A percentile compares a stretch with the other conserved stretches of the same genome.
Conservation (phyloP, 2,888 invertebrate species). For the Bembecia ichneumoniformis region DNA sequence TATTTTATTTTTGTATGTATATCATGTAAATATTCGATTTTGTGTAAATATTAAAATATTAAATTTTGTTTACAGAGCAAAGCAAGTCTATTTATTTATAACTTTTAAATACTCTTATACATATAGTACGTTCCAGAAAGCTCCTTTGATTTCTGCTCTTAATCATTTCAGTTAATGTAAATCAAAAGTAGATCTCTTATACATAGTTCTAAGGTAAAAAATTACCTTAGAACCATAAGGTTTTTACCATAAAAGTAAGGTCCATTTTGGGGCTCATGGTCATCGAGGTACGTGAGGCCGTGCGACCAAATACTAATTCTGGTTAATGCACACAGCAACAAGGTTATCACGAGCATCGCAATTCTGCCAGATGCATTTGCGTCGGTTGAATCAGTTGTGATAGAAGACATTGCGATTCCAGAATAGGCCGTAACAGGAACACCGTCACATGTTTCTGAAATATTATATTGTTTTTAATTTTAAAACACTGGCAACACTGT, state of each 20-base stretch:
- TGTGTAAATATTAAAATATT: too few species aligned
- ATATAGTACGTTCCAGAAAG: too few species aligned
- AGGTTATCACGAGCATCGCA: conserved; percentile 32
- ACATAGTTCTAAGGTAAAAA: too few species aligned
- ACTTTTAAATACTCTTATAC: too few species aligned
- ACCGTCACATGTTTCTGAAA: conserved; percentile 40
- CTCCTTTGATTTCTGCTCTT: neutral
- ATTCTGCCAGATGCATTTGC: conserved; percentile 18
- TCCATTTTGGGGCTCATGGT: conserved; percentile 52
- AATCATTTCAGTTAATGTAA: neutral
- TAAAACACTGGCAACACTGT: too few species aligned
- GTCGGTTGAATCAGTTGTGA: neutral
- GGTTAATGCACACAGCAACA: conserved; percentile 32
- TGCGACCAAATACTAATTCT: conserved; percentile 55
- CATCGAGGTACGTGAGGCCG: conserved; percentile 51
- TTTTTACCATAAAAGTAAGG: conserved; percentile 50
- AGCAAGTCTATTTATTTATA: too few species aligned
- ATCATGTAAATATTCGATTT: too few species aligned
- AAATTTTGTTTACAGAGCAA: too few species aligned
- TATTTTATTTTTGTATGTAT: too few species aligned
- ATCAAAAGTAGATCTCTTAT: neutral
- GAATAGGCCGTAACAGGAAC: conserved; percentile 14
- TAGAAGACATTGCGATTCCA: neutral
- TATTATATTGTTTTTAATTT: neutral
- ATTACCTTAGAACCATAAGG: neutral